Evolutionary conservation across 1,140 invertebrate species (phyloP).

Genomic region (Aradophagus sp.): DNA sequence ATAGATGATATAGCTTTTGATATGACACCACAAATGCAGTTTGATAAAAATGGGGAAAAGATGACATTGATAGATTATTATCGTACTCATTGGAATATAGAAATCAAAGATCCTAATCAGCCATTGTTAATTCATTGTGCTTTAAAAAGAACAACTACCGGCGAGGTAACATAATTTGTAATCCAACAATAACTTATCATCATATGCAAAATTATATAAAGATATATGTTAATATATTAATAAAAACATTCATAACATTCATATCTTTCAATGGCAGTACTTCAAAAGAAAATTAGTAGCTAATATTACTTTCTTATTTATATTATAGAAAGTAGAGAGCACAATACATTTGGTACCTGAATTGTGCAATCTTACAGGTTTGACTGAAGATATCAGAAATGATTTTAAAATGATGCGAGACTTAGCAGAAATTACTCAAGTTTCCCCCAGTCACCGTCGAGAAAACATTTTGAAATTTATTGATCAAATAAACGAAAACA

Average conservation of each 20-base stretch:
- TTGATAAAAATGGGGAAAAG: slow-evolving; percentile 77
- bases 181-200: slow-evolving; percentile 2
- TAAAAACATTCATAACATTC: too few relatives aligned
- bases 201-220: background rate
- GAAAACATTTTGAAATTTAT: slow-evolving; percentile 81
- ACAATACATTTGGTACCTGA: background rate
- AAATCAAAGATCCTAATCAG: slow-evolving; percentile 85
- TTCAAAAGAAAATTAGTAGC: too few relatives aligned
- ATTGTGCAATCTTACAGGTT: too few relatives aligned
- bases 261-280: too few relatives aligned
- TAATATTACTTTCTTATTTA: too few relatives aligned
- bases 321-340: background rate
- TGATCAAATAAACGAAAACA: slow-evolving; percentile 78
- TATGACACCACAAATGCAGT: slow-evolving; percentile 79
- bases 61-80: slow-evolving; percentile 88
- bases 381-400: slow-evolving; percentile 77
- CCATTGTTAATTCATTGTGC: slow-evolving; percentile 83
- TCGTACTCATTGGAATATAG: slow-evolving; percentile 78
- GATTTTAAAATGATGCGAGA: slow-evolving; percentile 86
- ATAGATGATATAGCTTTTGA: slow-evolving; percentile 89
- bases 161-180: slow-evolving; percentile 72
- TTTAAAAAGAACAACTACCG: slow-evolving; percentile 59
- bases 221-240: too few relatives aligned
- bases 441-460: slow-evolving; percentile 84
- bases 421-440: slow-evolving; percentile 83